phyloP scores from a whole-genome alignment of 1,140 invertebrate genomes.

The Drosophila virilis region DNA sequence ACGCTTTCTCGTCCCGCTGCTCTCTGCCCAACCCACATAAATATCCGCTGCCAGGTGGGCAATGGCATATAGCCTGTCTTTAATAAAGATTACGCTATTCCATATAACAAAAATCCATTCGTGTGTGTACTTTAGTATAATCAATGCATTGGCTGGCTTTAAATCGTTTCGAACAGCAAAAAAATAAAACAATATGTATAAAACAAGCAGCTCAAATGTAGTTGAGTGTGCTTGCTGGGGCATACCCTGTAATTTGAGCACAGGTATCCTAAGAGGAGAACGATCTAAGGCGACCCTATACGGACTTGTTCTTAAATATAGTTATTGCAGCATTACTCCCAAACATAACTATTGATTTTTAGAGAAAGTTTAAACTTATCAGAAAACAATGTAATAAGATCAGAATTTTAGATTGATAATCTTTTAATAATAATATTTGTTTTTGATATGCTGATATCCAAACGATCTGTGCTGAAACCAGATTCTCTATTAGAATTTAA shows the following conservation, averaged over 20 bases:
- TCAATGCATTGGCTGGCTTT: slow-evolving; percentile 23
- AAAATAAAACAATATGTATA: not conserved
- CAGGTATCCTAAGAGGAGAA: not conserved
- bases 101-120: not conserved
- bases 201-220: not conserved
- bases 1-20: not conserved
- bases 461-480: no score
- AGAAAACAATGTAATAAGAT: no score
- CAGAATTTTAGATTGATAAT: no score
- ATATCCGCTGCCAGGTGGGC: slow-evolving; percentile 69
- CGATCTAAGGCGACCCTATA: no score
- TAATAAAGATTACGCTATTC: slow-evolving; percentile 1
- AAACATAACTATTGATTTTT: no score
- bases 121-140: slow-evolving; percentile 17
- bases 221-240: not conserved
- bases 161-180: slow-evolving; percentile 5
- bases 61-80: slow-evolving; percentile 24
- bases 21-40: slow-evolving; percentile 36
- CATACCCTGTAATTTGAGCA: not conserved
- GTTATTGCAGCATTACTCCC: no score
- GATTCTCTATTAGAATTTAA: no score
- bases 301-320: no score
- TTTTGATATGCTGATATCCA: no score
- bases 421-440: no score
- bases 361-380: no score